Evolutionary conservation across 1,140 invertebrate genomes (phyloP).

Genomic region (Brachionus plicatilis): DNA sequence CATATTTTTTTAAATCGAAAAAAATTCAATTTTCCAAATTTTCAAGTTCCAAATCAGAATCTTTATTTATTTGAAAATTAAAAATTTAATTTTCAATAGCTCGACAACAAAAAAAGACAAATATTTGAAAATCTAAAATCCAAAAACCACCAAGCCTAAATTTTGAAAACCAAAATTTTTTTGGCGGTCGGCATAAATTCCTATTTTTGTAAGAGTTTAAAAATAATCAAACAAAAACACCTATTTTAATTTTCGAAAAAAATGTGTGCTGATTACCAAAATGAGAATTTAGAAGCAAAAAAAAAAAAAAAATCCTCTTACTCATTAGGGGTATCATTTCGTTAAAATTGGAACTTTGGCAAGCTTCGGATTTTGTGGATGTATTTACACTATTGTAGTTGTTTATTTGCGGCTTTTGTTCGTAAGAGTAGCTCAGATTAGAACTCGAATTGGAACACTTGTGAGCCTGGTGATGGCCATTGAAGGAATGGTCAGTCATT

Average conservation of each 20-base stretch:
- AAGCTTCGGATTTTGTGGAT: neutral
- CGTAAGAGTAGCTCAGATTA: neutral
- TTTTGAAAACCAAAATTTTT: neutral
- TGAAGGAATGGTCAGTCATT: neutral
- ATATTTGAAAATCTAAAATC: neutral
- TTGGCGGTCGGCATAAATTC: neutral
- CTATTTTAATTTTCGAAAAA: neutral
- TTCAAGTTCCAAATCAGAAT: no score
- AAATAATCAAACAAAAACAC: neutral
- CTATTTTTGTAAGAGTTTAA: neutral
- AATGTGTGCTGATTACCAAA: neutral
- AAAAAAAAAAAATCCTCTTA: neutral
- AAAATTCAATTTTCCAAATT: no score
- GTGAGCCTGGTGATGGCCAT: neutral
- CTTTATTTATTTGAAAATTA: no score
- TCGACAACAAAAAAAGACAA: no score
- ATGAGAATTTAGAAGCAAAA: neutral
- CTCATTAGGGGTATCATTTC: constrained; percentile 9
- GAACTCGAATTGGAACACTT: neutral
- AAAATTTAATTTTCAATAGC: no score
- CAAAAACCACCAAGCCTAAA: neutral
- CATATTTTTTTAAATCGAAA: no score
- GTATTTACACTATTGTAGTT: constrained; percentile 20
- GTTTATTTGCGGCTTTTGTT: neutral
- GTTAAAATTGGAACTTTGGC: neutral